phyloP scores from a whole-genome alignment of 2,113 vertebrate genomes.

The Toxostoma redivivum region DNA sequence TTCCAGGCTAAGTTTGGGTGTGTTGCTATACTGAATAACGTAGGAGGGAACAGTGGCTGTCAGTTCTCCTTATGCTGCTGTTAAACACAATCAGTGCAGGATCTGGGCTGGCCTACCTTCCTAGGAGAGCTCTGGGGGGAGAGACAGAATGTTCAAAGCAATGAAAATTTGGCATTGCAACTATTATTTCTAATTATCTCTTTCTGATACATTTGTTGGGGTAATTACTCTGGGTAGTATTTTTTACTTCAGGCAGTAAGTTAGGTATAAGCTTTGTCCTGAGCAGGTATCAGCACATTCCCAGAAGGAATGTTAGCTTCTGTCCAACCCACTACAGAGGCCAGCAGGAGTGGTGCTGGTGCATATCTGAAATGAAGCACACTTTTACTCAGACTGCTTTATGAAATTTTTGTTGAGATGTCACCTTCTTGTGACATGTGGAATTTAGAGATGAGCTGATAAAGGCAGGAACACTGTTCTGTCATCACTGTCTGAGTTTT shows the following conservation, averaged over 20 bases:
- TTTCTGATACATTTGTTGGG: neutral
- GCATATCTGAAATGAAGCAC: neutral
- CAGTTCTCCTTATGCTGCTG: neutral
- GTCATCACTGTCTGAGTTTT: neutral
- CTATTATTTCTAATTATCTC: neutral
- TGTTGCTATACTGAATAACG: neutral
- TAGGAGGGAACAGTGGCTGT: neutral
- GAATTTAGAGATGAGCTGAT: neutral
- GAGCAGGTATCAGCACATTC: neutral
- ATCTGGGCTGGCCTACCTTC: neutral
- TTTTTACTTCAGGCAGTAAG: neutral
- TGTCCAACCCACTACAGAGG: neutral
- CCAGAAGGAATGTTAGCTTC: neutral
- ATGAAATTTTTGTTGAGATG: neutral
- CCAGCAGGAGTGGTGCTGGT: neutral
- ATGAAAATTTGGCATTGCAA: neutral
- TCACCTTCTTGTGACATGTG: neutral
- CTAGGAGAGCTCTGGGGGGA: neutral
- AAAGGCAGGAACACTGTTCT: neutral
- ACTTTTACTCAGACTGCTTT: neutral
- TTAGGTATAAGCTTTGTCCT: neutral
- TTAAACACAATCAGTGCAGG: neutral
- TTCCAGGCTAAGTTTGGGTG: neutral
- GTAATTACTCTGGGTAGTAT: neutral
- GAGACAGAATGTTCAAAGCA: neutral